phyloP scores from a whole-genome alignment of 2,797 vertebrate species.

The Gambusia yucatana region DNA sequence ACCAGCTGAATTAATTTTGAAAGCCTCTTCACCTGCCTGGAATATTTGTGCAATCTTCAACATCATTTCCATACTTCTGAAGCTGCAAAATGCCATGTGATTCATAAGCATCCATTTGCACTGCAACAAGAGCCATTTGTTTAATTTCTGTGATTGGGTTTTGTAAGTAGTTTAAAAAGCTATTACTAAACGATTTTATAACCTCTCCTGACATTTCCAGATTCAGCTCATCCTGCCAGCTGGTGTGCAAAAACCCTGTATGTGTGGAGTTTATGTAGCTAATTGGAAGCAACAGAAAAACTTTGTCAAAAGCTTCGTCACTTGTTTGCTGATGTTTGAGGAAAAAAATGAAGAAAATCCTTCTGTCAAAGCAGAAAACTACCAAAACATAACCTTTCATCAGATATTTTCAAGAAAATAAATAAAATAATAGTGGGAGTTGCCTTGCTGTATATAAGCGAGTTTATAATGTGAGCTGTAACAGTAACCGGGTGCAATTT shows the following conservation, averaged over 20 bases:
- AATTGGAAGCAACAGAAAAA: slow-evolving; percentile 19
- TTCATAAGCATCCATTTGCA: not conserved
- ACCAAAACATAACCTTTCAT: slow-evolving; percentile 25
- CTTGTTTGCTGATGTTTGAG: slow-evolving; percentile 1
- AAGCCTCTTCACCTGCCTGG: not conserved
- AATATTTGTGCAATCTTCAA: not conserved
- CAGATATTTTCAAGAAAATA: slow-evolving; percentile 23
- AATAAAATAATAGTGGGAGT: not conserved
- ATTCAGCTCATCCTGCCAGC: slow-evolving; percentile 11
- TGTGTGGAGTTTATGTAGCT: slow-evolving; percentile 21
- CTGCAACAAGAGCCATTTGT: not conserved
- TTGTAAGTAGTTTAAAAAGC: not conserved
- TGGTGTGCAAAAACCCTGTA: slow-evolving; percentile 31
- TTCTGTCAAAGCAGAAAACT: slow-evolving; percentile 19
- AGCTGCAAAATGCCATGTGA: not conserved
- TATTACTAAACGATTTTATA: slow-evolving; percentile 13
- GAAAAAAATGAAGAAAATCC: slow-evolving; percentile 7
- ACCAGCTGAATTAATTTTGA: not conserved
- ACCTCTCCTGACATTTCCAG: slow-evolving; percentile 10
- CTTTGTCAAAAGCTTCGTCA: slow-evolving; percentile 10
- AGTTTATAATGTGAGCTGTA: slow-evolving; percentile 21
- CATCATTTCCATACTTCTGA: not conserved
- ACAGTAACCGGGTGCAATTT: slow-evolving; percentile 29
- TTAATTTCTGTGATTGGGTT: not conserved
- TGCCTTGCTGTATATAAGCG: slow-evolving; percentile 20